phyloP scores from a whole-genome alignment of 2,888 invertebrate genomes.

The Drosophila koepferae region DNA sequence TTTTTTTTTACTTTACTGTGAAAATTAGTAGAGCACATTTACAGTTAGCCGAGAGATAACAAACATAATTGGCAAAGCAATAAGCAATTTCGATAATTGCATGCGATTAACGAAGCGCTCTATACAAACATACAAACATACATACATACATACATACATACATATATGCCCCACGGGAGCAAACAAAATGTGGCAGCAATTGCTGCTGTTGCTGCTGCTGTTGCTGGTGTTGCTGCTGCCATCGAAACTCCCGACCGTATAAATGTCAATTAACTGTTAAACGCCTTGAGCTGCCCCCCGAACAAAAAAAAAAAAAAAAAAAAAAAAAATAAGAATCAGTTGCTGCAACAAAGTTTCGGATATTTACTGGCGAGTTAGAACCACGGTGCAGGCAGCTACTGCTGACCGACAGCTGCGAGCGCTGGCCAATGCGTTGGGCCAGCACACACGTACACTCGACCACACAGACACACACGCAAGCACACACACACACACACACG shows the following conservation, averaged over 20 bases:
- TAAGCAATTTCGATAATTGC: conserved; percentile 57
- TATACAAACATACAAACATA: background rate
- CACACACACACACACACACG: conserved; percentile 7
- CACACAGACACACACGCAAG: conserved; percentile 9
- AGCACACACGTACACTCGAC: conserved; percentile 7
- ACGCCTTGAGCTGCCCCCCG: conserved; percentile 48
- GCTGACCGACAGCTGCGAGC: conserved; percentile 14
- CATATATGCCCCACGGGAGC: conserved; percentile 9
- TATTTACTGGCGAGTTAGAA: conserved; percentile 50
- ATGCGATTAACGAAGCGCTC: conserved; percentile 36
- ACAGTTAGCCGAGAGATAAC: conserved; percentile 16
- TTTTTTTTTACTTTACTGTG: background rate
- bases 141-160: background rate
- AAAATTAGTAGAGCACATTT: conserved; percentile 9
- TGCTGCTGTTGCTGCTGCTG: background rate
- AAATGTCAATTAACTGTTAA: conserved; percentile 62
- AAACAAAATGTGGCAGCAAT: conserved; percentile 18
- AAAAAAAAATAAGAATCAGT: background rate
- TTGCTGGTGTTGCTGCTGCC: background rate
- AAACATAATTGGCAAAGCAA: conserved; percentile 36
- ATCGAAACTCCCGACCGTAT: conserved; percentile 25
- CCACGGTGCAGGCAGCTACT: conserved; percentile 46
- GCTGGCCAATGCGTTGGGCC: background rate
- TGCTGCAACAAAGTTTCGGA: conserved; percentile 54
- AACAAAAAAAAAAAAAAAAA: background rate